Percentiles rank a stretch among this genome's conserved stretches.
Evolutionary conservation across 1,140 invertebrate genomes (phyloP).

Genomic region (Magallana angulata): DNA sequence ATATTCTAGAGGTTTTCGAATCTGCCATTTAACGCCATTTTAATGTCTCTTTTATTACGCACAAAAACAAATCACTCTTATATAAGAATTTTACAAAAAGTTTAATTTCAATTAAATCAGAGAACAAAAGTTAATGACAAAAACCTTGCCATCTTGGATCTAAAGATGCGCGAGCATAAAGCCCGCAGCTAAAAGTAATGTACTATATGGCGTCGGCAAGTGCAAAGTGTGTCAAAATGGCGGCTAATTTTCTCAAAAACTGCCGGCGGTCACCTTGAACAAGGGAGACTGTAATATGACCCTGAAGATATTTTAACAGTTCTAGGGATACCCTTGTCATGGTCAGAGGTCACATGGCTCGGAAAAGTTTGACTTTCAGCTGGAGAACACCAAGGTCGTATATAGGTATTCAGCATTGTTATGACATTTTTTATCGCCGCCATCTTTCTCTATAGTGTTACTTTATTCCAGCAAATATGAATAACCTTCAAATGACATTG

Average conservation of each 20-base stretch:
- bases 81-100: background rate
- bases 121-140: background rate
- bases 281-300: background rate
- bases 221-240: background rate
- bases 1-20: slow-evolving; percentile 7
- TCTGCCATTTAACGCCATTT: slow-evolving; percentile 3
- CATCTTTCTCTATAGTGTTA: background rate
- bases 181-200: background rate
- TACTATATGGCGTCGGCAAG: background rate
- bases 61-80: background rate
- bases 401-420: background rate
- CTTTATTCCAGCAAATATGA: background rate
- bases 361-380: slow-evolving; percentile 27
- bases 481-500: slow-evolving; percentile 31
- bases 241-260: background rate
- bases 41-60: background rate
- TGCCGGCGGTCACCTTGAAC: slow-evolving; percentile 27
- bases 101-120: slow-evolving; percentile 35
- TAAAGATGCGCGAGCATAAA: background rate
- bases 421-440: background rate
- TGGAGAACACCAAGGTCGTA: slow-evolving; percentile 10
- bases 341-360: slow-evolving; percentile 15
- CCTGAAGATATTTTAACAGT: background rate
- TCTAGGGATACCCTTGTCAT: slow-evolving; percentile 1
- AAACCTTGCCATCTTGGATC: background rate